These are phyloP conservation scores for Tetranychus cinnabarinus DNA, from an alignment of 1,140 invertebrate species.

Conservation along the genomic window DNA sequence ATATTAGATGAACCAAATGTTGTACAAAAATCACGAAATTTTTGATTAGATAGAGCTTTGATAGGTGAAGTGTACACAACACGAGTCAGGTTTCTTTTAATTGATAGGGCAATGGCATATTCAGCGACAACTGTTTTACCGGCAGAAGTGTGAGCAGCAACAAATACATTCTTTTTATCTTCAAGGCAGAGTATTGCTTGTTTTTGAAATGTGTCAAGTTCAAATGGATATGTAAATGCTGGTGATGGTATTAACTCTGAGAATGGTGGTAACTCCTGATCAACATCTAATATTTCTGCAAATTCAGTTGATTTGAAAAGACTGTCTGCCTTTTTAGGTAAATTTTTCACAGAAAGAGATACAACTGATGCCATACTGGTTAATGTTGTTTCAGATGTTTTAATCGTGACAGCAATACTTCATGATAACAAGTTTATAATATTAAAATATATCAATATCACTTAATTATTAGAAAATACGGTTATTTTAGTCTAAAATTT, in stretches of 20 bases:
- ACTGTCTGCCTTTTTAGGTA: neutral
- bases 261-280: neutral
- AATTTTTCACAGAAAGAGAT: neutral
- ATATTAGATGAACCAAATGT: slow-evolving; percentile 24
- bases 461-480: too few relatives aligned
- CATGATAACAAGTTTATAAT: too few relatives aligned
- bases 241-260: slow-evolving; percentile 1
- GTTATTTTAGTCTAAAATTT: too few relatives aligned
- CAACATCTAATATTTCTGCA: neutral
- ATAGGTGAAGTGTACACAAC: slow-evolving; percentile 97
- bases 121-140: slow-evolving; percentile 98
- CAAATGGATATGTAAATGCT: slow-evolving; percentile 32
- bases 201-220: slow-evolving; percentile 91
- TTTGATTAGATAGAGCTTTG: slow-evolving; percentile 97
- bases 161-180: slow-evolving; percentile 82
- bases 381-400: too few relatives aligned
- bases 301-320: neutral
- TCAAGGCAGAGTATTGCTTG: slow-evolving; percentile 81
- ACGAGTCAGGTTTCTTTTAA: slow-evolving; percentile 20
- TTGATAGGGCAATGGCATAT: slow-evolving; percentile 77
- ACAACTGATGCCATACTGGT: neutral
- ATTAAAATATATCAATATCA: too few relatives aligned
- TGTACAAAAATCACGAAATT: slow-evolving; percentile 81
- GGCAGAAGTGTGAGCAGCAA: slow-evolving; percentile 94
- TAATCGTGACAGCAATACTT: too few relatives aligned